Percentiles rank a stretch among this genome's conserved stretches.
Evolutionary conservation across 1,140 invertebrate genomes (phyloP).

Genomic region (Mycetomoellerius zeteki): DNA sequence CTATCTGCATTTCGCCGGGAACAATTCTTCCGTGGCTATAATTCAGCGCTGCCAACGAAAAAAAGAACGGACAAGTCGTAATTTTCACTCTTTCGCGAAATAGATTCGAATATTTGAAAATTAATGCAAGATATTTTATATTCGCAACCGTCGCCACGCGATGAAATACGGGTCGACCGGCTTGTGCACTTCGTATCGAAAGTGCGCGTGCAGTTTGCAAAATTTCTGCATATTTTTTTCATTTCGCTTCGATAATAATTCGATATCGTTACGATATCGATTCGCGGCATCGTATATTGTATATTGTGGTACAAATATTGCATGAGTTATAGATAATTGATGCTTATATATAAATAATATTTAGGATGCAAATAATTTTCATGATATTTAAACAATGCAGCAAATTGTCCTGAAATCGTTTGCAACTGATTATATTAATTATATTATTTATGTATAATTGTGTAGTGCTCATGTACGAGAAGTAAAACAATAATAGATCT

Average conservation of each 20-base stretch:
- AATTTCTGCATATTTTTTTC: constrained; percentile 17
- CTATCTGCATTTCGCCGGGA: constrained; percentile 52
- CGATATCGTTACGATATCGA: background rate
- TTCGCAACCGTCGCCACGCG: constrained; percentile 37
- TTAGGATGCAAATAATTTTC: background rate
- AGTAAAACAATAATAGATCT: constrained; percentile 20
- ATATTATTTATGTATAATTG: constrained; percentile 2
- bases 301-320: background rate
- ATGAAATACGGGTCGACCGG: constrained; percentile 40
- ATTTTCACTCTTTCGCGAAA: constrained; percentile 50
- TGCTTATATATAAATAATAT: background rate
- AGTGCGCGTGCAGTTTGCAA: constrained; percentile 23
- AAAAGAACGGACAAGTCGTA: constrained; percentile 34
- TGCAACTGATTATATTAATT: constrained; percentile 9
- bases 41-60: constrained; percentile 28
- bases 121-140: constrained; percentile 64
- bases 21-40: constrained; percentile 45
- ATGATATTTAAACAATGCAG: background rate
- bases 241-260: background rate
- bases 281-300: no score
- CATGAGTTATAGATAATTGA: constrained; percentile 10
- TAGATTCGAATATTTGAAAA: constrained; percentile 60
- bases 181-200: constrained; percentile 1
- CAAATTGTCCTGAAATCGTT: background rate
- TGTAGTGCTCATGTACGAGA: constrained; percentile 4